These are phyloP conservation scores for Psephotus haematonotus DNA, from an alignment of 2,113 vertebrate genomes.

Conservation along the genomic window DNA sequence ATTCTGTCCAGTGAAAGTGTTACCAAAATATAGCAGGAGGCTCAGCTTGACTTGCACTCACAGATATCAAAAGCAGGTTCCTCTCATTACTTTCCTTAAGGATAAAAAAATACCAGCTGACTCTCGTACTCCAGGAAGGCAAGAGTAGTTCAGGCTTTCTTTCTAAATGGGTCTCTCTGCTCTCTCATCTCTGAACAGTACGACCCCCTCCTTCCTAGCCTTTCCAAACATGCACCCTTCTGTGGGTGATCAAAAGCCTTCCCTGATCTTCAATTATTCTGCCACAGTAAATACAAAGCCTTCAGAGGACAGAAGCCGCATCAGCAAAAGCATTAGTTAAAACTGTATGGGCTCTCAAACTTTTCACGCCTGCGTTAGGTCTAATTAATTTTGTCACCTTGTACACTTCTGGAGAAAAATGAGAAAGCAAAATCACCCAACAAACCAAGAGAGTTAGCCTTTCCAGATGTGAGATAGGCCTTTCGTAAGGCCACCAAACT, in stretches of 20 bases:
- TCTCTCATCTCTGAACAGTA: background rate
- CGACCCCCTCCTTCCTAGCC: background rate
- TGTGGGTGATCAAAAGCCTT: slow-evolving; percentile 33
- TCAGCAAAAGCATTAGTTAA: background rate
- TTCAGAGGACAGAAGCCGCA: background rate
- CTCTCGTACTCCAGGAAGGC: slow-evolving; percentile 13
- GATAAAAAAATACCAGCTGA: background rate
- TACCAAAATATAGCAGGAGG: slow-evolving; percentile 58
- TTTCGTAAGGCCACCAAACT: background rate
- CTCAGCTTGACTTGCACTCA: background rate
- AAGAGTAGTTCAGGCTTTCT: background rate
- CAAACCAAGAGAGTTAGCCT: background rate
- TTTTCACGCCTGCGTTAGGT: background rate
- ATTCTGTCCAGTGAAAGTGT: slow-evolving; percentile 34
- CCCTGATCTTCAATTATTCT: slow-evolving; percentile 7
- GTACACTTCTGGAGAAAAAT: background rate
- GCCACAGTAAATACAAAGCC: slow-evolving; percentile 28
- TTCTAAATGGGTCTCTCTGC: background rate
- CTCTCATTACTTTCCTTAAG: background rate
- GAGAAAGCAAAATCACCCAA: background rate
- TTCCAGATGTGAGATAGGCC: background rate
- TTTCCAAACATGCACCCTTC: background rate
- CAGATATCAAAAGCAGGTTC: slow-evolving; percentile 18
- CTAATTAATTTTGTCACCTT: slow-evolving; percentile 30
- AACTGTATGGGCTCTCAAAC: background rate